Evolutionary conservation across 2,113 vertebrate species (phyloP), one percentile per base, ranked within the genome.

Genomic region (Melospiza melodia): DNA sequence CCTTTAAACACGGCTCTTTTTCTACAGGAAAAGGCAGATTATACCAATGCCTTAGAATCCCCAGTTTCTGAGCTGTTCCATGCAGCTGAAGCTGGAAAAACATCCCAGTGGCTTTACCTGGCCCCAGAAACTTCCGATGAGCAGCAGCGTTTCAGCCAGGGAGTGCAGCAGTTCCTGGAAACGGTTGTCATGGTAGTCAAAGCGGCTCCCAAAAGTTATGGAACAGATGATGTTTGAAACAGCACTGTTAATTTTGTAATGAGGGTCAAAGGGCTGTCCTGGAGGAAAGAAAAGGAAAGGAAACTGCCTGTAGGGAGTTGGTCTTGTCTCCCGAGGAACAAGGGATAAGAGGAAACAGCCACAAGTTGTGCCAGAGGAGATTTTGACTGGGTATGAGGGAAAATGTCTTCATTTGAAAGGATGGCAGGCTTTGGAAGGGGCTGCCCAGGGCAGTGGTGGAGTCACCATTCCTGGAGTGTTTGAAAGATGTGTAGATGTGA

Each of bases 141-240:
- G 88, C 59, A 88, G 3, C 9, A 97, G 5, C 0, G 94, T 97
- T 15, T 99, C 98, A 74, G 97, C 98, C 84, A 99, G 94, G 27
- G 98, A 89, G 72, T 95, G 97, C 80, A 99, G 97, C 68, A 99
- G 8, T 31, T 97, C 98, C 80, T 97, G 98, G 90, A 98, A 99
- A 35, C 37, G 74, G 41, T 65, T 72, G 91, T 99, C 98, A 5
- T 97, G 97, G 94, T 99, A 99, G 46, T 99, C 98, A 21, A 99
- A 99, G 80, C 98, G 98, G 81, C 98, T 97, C 33, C 99, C 99
- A 49, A 99, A 99, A 85, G 98, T 86, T 95, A 99, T 90, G 31
- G 98, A 98, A 46, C 97, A 98, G 78, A 99, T 98, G 48, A 99
- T 97, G 93, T 99, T 99, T 0, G 98, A 96, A 95, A 99, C 98